A percentile compares a stretch with the other conserved stretches of the same genome.
These are phyloP conservation scores for Nemotelus nigrinus DNA, from an alignment of 2,888 invertebrate genomes.

Conservation along the genomic window DNA sequence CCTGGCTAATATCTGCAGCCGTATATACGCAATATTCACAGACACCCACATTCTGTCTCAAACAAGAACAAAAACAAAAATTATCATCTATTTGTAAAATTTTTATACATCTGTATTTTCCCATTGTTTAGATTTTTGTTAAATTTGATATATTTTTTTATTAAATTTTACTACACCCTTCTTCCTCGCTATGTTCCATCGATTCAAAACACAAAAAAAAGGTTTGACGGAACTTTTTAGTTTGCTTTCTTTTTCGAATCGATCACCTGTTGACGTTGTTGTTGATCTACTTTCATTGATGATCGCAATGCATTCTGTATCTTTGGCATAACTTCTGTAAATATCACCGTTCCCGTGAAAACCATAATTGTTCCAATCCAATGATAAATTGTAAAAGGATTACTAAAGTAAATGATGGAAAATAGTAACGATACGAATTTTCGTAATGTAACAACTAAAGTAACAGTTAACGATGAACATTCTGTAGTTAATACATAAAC, in stretches of 20 bases:
- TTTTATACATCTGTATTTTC: too few relatives aligned
- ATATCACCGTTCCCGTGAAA: conserved; percentile 92
- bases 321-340: conserved; percentile 80
- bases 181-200: too few relatives aligned
- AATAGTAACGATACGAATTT: conserved; percentile 96
- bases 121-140: too few relatives aligned
- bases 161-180: too few relatives aligned
- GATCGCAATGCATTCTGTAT: conserved; percentile 52
- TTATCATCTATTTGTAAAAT: too few relatives aligned
- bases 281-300: background rate
- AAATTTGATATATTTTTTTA: too few relatives aligned
- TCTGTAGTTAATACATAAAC: conserved; percentile 95
- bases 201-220: too few relatives aligned
- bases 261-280: too few relatives aligned
- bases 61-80: too few relatives aligned
- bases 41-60: too few relatives aligned
- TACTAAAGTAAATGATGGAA: conserved; percentile 91
- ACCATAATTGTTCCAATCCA: conserved; percentile 92
- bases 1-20: too few relatives aligned
- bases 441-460: conserved; percentile 92
- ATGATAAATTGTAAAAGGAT: conserved; percentile 90
- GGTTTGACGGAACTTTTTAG: background rate
- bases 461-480: conserved; percentile 93
- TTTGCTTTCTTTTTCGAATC: background rate
- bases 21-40: too few relatives aligned